Evolutionary conservation across 2,888 invertebrate species (phyloP).

Genomic region (Archaeoteleia sp.): DNA sequence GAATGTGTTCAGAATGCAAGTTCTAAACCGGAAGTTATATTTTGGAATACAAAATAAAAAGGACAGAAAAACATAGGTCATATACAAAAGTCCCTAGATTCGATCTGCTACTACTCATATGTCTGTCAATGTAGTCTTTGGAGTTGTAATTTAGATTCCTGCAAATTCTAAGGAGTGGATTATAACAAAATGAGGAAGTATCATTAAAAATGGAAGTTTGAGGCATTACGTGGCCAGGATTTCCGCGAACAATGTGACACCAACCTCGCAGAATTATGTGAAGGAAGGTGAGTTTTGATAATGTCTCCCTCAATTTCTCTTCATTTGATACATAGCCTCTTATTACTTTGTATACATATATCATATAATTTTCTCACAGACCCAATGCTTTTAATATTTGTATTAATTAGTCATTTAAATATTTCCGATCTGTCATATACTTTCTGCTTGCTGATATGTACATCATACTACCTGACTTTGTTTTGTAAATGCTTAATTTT

Average conservation of each 20-base stretch:
- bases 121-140: conserved; percentile 41
- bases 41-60: too few relatives aligned
- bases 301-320: background rate
- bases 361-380: too few relatives aligned
- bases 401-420: too few relatives aligned
- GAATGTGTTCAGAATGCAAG: too few relatives aligned
- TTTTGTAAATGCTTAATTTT: too few relatives aligned
- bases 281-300: conserved; percentile 13
- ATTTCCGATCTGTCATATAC: too few relatives aligned
- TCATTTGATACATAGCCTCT: background rate
- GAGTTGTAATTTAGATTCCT: conserved; percentile 17
- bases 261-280: conserved; percentile 10
- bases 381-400: too few relatives aligned
- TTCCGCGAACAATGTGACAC: conserved; percentile 26
- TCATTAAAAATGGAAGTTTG: conserved; percentile 13
- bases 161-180: background rate
- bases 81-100: conserved; percentile 36
- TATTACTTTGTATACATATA: too few relatives aligned
- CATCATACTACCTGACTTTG: too few relatives aligned
- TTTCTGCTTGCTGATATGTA: too few relatives aligned
- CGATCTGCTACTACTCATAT: conserved; percentile 30
- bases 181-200: conserved; percentile 7
- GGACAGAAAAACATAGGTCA: too few relatives aligned
- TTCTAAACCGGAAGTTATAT: too few relatives aligned
- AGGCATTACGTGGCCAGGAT: background rate